Conservation (phyloP, 2,113 vertebrate genomes). For the Pantherophis guttatus region DNA sequence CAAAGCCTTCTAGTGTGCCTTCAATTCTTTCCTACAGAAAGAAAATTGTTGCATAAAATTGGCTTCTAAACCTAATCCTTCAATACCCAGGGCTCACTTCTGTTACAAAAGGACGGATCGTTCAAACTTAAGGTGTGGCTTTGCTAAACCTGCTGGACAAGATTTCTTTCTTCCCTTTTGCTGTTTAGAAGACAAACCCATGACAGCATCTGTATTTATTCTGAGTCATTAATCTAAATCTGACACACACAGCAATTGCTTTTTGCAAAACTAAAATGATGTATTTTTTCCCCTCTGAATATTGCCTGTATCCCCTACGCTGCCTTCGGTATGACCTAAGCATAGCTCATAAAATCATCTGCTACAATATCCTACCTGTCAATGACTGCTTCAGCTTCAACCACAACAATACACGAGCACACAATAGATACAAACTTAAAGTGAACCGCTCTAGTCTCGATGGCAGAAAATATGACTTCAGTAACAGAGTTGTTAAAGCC, state of each 20-base stretch:
- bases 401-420: no score
- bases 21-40: background rate
- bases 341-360: no score
- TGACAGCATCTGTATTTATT: conserved; percentile 65
- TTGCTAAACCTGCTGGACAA: conserved; percentile 66
- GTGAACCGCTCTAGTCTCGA: no score
- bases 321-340: no score
- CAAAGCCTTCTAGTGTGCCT: background rate
- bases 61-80: conserved; percentile 9
- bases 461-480: no score
- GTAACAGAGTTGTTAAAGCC: no score
- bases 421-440: no score
- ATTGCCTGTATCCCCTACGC: background rate
- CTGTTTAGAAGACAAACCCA: conserved; percentile 62
- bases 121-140: conserved; percentile 65
- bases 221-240: conserved; percentile 66
- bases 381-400: no score
- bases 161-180: conserved; percentile 58
- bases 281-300: conserved; percentile 9
- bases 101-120: conserved; percentile 27
- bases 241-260: conserved; percentile 45
- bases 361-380: no score
- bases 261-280: conserved; percentile 43
- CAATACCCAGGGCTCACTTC: conserved; percentile 15
- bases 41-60: conserved; percentile 18